Evolutionary conservation across 2,113 vertebrate species (phyloP).

Genomic region (Sebastes schlegelii): DNA sequence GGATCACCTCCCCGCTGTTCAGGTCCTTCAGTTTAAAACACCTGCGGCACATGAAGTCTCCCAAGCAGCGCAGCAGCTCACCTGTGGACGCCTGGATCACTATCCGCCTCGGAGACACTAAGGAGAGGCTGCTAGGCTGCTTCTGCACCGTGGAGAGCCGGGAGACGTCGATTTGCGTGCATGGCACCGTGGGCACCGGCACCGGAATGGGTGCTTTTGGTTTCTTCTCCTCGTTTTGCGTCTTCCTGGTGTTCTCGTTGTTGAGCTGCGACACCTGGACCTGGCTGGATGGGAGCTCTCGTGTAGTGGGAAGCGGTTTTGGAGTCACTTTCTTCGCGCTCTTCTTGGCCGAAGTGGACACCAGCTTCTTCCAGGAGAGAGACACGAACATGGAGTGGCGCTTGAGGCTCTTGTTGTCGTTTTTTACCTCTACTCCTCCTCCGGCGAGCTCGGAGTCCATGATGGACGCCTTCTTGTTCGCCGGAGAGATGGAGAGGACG

Average conservation of each 20-base stretch:
- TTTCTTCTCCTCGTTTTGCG: slow-evolving; percentile 74
- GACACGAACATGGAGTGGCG: slow-evolving; percentile 91
- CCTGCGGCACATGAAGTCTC: slow-evolving; percentile 94
- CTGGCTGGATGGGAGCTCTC: slow-evolving; percentile 63
- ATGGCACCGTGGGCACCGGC: slow-evolving; percentile 84
- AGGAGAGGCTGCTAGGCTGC: slow-evolving; percentile 80
- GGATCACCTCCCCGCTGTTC: slow-evolving; percentile 90
- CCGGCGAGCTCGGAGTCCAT: slow-evolving; percentile 67
- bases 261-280: slow-evolving; percentile 83
- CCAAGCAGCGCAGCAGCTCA: slow-evolving; percentile 95
- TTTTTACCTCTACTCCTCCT: slow-evolving; percentile 37
- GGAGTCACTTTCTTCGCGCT: slow-evolving; percentile 94
- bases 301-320: slow-evolving; percentile 75
- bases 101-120: slow-evolving; percentile 89
- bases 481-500: slow-evolving; percentile 92
- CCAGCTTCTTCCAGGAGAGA: slow-evolving; percentile 92
- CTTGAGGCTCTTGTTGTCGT: slow-evolving; percentile 90
- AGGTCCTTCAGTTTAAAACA: slow-evolving; percentile 94
- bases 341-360: slow-evolving; percentile 91
- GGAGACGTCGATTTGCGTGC: slow-evolving; percentile 45
- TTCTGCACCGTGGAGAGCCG: slow-evolving; percentile 77
- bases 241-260: slow-evolving; percentile 77
- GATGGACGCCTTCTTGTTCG: slow-evolving; percentile 83
- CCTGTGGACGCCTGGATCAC: slow-evolving; percentile 96
- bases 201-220: slow-evolving; percentile 86